Base-by-base conservation (phyloP, 1,140 invertebrate genomes). In the Pseudobourletiella spinata region DNA sequence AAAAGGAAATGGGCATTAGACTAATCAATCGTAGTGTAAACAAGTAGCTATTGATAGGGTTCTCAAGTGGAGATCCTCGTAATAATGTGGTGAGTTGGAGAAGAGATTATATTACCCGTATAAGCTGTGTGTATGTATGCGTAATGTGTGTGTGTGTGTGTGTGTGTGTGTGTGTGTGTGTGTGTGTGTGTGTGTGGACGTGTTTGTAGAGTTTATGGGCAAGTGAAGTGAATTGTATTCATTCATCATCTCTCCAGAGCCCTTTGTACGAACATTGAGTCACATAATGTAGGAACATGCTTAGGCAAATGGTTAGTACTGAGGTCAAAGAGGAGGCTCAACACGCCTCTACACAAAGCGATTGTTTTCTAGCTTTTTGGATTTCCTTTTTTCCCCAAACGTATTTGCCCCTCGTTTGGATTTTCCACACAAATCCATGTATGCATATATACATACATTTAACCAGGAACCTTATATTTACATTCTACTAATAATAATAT, bases 11-110 rank as follows among this genome's bases (percentile, higher is more conserved):
- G 6, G 26, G 51, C 39, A 65, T 61, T 61, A 61, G 64, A 61
- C 64, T 65, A 65, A 65, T 65, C 64, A 65, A 61, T 65, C 64
- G 64, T 55, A 56, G 60, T 65, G 64, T 65, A 59, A 65, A 65
- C 64, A 65, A 65, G 64, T 61, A 65, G 54, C 54, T 65, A 65
- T 65, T 57, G 55, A 63, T 63, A 57, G 54, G 44, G 50, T 46
- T 29, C 22, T 61, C 39, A 42, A 55, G 59, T 55, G 59, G 52
- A 39, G 52, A 35, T 11, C 8, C 29, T 51, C 42, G 28, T 57
- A 28, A 43, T 57, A 25, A 57, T 42, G 56, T 42, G 42, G 42
- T 57, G 39, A 26, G 42, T 18, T 25, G 26, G 20, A 57, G 26
- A 42, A 63, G 44, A 63, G 61, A 63, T 57, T 57, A 63, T 50